These are phyloP conservation scores for Cavia aperea DNA, from an alignment of 2,113 vertebrate species.

Conservation along the genomic window DNA sequence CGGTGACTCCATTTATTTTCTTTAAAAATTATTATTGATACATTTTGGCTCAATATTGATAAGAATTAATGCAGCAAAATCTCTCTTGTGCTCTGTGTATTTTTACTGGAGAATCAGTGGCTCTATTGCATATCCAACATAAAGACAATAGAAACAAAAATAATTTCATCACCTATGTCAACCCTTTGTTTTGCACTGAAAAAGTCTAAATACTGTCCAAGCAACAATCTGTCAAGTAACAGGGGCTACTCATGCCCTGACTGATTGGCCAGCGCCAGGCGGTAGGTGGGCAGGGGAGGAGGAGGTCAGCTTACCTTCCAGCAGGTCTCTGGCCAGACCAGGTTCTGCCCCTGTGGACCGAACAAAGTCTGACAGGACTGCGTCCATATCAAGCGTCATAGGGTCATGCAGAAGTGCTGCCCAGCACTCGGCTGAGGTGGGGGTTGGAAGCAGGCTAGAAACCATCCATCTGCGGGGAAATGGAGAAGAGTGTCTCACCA, in stretches of 20 bases:
- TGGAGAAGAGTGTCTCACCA: slow-evolving; percentile 18
- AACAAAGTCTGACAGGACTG: slow-evolving; percentile 99
- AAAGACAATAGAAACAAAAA: background rate
- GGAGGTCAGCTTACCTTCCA: slow-evolving; percentile 88
- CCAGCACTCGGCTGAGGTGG: slow-evolving; percentile 86
- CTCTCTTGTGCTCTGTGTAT: background rate
- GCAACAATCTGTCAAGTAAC: background rate
- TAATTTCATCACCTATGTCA: background rate
- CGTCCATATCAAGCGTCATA: slow-evolving; percentile 99
- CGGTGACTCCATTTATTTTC: background rate
- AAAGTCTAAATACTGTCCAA: background rate
- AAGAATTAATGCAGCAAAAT: background rate
- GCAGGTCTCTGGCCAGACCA: slow-evolving; percentile 99
- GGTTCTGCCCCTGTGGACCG: slow-evolving; percentile 99
- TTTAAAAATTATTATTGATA: background rate
- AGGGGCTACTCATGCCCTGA: background rate
- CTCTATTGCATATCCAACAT: background rate
- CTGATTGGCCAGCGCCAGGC: background rate
- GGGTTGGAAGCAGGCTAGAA: slow-evolving; percentile 86
- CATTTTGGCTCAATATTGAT: background rate
- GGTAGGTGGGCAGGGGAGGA: accelerated
- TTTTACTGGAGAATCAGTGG: background rate
- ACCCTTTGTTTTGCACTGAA: background rate
- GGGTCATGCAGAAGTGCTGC: slow-evolving; percentile 91
- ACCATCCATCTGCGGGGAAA: slow-evolving; percentile 85